Base-by-base conservation (phyloP, 1,140 invertebrate species). In the Rhopalosiphum padi region DNA sequence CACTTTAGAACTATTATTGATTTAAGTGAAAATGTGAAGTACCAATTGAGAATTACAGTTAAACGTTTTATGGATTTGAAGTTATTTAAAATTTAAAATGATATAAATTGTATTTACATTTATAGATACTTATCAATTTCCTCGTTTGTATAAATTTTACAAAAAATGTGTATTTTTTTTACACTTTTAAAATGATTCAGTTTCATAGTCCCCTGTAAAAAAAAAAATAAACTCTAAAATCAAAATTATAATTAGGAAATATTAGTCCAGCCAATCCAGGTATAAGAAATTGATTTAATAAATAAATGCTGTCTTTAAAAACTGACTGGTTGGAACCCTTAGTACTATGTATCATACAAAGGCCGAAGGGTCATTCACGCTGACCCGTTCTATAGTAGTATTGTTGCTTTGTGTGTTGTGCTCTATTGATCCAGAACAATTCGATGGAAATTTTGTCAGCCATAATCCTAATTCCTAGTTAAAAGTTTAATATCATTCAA, bases 331-430 rank as follows among this genome's bases (percentile, higher is more conserved):
- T 88, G 18, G 11, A 23, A 37, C 37, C 25, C 60, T 90, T 43
- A 68, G 25, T 18, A 55, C 25, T 43, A 43, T 68, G 53, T 43
- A 60, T 25, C 55, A 90, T 90, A 60, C 89, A 83, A 92, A 83
- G 68, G 90, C 90, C 68, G 90, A 91, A 82, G 90, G 90, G 90
- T 91, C 90, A 82, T 91, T 91, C 60, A 82, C 43, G 68, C 68
- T 92, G 43, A 90, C 60, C 90, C 60, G 41, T 91, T 77, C 60
- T 77, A 77, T 37, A 51, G 53, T 83, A 86, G 35, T 46, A 91
- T 55, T 68, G 21, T 25, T 60, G 90, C 68, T n/a, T 91, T 77
- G 43, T 91, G 41, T 46, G 68, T 60, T 90, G 53, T 68, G 53
- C 89, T 60, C 53, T 68, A 90, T 90, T 68, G 89, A 90, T 90